Percentiles rank a stretch among this genome's conserved stretches.
phyloP scores from a whole-genome alignment of 2,888 invertebrate species.

The Minunthozetes semirufus region DNA sequence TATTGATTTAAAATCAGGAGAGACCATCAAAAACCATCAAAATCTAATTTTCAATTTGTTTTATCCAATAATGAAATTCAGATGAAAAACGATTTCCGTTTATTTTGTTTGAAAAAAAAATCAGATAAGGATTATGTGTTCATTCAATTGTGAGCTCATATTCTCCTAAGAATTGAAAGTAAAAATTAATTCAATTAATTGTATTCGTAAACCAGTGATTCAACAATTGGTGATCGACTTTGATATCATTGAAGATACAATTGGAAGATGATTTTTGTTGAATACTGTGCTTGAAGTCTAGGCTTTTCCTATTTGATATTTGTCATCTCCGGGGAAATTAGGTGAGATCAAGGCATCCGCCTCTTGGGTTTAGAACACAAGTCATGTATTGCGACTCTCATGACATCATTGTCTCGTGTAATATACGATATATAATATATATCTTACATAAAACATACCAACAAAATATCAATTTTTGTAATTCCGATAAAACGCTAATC shows the following conservation, averaged over 20 bases:
- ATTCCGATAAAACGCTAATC: too few species aligned
- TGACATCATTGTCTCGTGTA: constrained; percentile 20
- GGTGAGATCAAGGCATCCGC: constrained; percentile 26
- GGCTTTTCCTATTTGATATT: constrained; percentile 15
- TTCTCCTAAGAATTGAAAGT: neutral
- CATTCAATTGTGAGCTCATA: too few species aligned
- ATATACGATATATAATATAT: neutral
- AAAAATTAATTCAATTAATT: constrained; percentile 3
- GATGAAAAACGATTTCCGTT: too few species aligned
- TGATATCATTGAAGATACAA: neutral
- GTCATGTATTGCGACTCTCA: constrained; percentile 4
- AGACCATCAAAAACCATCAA: too few species aligned
- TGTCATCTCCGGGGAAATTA: constrained; percentile 21
- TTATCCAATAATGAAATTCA: too few species aligned
- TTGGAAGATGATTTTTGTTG: constrained; percentile 4
- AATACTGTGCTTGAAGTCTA: neutral
- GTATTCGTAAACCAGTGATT: neutral
- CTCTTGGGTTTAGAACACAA: neutral
- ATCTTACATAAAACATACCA: neutral
- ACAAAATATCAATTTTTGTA: too few species aligned
- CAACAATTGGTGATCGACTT: constrained; percentile 18
- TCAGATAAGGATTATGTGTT: too few species aligned
- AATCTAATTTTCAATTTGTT: too few species aligned
- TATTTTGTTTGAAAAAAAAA: too few species aligned
- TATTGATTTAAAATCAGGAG: too few species aligned